Conservation (phyloP, 2,888 invertebrate species). For the Sarcophaga rosellei region DNA sequence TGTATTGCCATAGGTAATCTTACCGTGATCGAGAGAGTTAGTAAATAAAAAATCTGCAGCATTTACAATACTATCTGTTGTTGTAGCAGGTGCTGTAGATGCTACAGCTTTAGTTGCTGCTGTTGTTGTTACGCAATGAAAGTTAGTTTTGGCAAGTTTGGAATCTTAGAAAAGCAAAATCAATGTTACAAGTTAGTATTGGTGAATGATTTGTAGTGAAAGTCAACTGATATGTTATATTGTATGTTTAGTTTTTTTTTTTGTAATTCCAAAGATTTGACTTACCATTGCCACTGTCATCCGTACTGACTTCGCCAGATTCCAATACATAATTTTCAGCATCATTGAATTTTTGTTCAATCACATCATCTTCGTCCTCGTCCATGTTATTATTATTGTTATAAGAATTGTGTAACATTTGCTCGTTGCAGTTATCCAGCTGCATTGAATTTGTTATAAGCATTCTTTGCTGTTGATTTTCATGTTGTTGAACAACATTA, state of each 20-base stretch:
- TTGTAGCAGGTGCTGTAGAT: constrained; percentile 64
- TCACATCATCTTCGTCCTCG: constrained; percentile 82
- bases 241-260: not conserved
- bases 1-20: constrained; percentile 51
- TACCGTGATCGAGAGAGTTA: constrained; percentile 78
- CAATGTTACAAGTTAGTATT: not conserved
- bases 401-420: constrained; percentile 58
- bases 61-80: constrained; percentile 67
- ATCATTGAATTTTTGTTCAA: constrained; percentile 88
- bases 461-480: constrained; percentile 71
- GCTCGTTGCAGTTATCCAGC: constrained; percentile 51
- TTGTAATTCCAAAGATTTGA: not conserved
- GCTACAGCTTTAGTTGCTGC: constrained; percentile 44
- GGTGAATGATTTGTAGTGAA: not conserved
- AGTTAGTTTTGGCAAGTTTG: constrained; percentile 70
- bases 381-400: constrained; percentile 51
- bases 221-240: not conserved
- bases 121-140: constrained; percentile 50
- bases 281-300: constrained; percentile 75
- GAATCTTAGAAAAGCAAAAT: constrained; percentile 70
- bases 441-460: constrained; percentile 72
- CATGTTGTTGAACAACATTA: constrained; percentile 34
- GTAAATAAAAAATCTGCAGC: constrained; percentile 75
- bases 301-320: constrained; percentile 83
- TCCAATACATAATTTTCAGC: constrained; percentile 90